Conservation (phyloP, 2,113 vertebrate genomes). For the Carassius auratus region DNA sequence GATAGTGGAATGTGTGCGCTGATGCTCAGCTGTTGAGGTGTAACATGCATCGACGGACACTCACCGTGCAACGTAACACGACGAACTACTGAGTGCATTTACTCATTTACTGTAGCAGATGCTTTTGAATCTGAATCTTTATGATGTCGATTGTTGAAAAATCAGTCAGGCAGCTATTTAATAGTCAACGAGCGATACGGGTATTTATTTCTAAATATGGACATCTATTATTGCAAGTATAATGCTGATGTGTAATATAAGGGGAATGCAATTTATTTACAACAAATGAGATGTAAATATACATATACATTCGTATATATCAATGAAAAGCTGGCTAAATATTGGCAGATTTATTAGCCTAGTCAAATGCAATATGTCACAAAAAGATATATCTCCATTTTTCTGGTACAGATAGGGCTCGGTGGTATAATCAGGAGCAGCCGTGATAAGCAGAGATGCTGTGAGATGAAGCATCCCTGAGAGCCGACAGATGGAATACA, state of each 20-base stretch:
- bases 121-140: no score
- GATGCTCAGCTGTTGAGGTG: not conserved
- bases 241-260: no score
- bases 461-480: slow-evolving; percentile 9
- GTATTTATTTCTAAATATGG: not conserved
- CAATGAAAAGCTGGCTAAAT: no score
- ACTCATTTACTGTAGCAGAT: no score
- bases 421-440: not conserved
- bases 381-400: no score
- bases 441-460: slow-evolving; percentile 28
- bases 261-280: not conserved
- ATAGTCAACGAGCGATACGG: not conserved
- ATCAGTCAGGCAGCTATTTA: not conserved
- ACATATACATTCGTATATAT: no score
- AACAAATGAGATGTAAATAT: not conserved
- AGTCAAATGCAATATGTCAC: no score
- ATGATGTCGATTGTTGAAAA: not conserved
- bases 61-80: not conserved
- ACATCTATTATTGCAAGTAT: not conserved
- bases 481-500: slow-evolving; percentile 7
- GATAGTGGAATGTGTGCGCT: slow-evolving; percentile 4
- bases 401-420: no score
- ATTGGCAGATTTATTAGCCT: no score
- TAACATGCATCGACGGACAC: slow-evolving; percentile 22
- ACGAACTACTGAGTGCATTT: no score